Evolutionary conservation across 2,888 invertebrate genomes (phyloP).

Genomic region (Adela reaumurella): DNA sequence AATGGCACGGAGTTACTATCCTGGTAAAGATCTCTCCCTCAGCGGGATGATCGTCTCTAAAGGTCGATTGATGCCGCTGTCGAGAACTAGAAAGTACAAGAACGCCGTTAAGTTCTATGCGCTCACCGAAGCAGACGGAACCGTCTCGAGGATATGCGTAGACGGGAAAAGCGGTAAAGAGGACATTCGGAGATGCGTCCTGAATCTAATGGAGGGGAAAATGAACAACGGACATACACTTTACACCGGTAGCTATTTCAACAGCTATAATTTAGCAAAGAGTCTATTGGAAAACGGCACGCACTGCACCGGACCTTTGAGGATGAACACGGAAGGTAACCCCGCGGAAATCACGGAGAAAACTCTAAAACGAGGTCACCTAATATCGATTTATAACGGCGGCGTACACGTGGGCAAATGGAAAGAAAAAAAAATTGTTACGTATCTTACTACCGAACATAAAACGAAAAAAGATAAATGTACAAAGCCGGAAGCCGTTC

Average conservation of each 20-base stretch:
- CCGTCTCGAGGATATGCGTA: slow-evolving; percentile 1
- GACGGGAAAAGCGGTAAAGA: slow-evolving; percentile 4
- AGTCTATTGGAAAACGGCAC: slow-evolving; percentile 11
- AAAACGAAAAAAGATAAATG: background rate
- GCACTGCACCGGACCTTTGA: slow-evolving; percentile 18
- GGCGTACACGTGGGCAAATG: slow-evolving; percentile 19
- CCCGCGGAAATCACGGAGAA: no score
- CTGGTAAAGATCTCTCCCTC: slow-evolving; percentile 7
- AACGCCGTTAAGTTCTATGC: background rate
- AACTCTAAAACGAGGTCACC: slow-evolving; percentile 11
- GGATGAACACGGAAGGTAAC: no score
- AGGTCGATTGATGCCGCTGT: background rate
- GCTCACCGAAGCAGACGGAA: background rate
- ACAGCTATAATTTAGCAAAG: slow-evolving; percentile 11
- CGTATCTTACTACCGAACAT: slow-evolving; percentile 17
- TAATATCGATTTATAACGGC: slow-evolving; percentile 10
- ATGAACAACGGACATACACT: slow-evolving; percentile 12
- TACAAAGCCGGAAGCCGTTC: slow-evolving; percentile 11
- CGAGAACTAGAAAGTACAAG: background rate
- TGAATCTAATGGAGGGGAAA: slow-evolving; percentile 11
- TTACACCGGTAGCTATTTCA: slow-evolving; percentile 16
- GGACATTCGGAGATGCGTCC: slow-evolving; percentile 14
- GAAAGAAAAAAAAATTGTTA: slow-evolving; percentile 19
- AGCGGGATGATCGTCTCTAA: slow-evolving; percentile 10
- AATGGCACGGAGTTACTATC: slow-evolving; percentile 9